Evolutionary conservation across 2,888 invertebrate genomes (phyloP).

Genomic region (Agriopis aurantiaria): DNA sequence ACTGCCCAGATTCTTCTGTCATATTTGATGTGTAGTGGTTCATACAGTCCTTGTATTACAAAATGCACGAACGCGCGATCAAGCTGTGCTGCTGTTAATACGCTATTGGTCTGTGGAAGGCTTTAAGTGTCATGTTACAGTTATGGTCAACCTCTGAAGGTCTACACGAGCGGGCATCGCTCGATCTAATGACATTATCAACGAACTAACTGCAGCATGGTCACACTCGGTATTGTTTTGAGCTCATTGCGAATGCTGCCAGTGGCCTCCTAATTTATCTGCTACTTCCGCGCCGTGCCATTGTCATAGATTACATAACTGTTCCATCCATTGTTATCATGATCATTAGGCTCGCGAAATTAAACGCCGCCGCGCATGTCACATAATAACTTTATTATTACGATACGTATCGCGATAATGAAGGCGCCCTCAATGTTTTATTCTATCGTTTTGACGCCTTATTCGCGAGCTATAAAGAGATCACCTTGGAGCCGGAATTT

Average conservation of each 20-base stretch:
- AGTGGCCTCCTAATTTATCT: conserved; percentile 65
- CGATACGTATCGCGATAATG: conserved; percentile 42
- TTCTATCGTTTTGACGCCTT: conserved; percentile 40
- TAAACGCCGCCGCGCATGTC: conserved; percentile 40
- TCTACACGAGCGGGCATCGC: conserved; percentile 20
- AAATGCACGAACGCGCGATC: too few relatives aligned
- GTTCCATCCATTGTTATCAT: conserved; percentile 61
- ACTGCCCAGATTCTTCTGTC: too few relatives aligned
- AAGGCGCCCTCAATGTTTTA: conserved; percentile 42
- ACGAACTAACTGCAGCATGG: conserved; percentile 20
- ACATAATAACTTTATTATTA: conserved; percentile 43
- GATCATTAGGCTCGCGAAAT: conserved; percentile 61
- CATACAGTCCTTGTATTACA: too few relatives aligned
- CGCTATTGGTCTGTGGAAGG: too few relatives aligned
- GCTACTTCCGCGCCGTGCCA: conserved; percentile 56
- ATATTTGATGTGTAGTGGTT: too few relatives aligned
- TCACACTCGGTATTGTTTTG: conserved; percentile 56
- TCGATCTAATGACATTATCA: conserved; percentile 31
- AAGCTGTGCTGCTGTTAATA: too few relatives aligned
- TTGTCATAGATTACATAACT: conserved; percentile 38
- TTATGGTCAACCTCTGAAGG: conserved; percentile 26
- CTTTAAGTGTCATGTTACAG: conserved; percentile 9
- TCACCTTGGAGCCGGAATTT: conserved; percentile 44
- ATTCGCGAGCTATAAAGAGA: conserved; percentile 42
- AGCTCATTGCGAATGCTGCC: conserved; percentile 61